These are phyloP conservation scores for Oplegnathus fasciatus DNA, from an alignment of 2,113 vertebrate species.

Conservation along the genomic window DNA sequence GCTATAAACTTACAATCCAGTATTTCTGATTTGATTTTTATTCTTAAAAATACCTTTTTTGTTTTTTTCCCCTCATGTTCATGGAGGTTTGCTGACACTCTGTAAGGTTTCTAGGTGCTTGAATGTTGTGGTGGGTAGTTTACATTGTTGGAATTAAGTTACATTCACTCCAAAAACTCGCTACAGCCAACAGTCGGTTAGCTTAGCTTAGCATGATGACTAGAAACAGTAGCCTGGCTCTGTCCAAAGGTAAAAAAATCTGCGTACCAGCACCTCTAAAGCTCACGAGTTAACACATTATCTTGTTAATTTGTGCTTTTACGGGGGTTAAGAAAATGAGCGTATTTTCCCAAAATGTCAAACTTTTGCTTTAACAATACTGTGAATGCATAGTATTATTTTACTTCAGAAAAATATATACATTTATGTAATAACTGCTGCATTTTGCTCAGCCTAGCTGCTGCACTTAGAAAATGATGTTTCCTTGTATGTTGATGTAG, in stretches of 20 bases:
- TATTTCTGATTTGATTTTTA: not conserved
- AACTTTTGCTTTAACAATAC: not conserved
- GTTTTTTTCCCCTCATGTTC: not conserved
- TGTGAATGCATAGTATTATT: not conserved
- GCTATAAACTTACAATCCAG: not conserved
- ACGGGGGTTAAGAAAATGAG: too few species aligned
- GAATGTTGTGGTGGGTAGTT: not conserved
- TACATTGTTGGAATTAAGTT: not conserved
- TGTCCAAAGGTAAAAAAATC: not conserved
- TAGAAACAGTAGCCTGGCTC: not conserved
- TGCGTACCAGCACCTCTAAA: not conserved
- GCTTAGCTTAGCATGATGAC: not conserved
- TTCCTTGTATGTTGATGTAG: not conserved
- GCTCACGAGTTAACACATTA: not conserved
- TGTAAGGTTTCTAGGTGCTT: not conserved
- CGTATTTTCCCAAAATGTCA: not conserved
- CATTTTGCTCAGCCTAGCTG: not conserved
- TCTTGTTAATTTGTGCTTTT: not conserved
- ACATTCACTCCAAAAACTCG: not conserved
- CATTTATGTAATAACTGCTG: not conserved
- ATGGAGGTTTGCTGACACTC: not conserved
- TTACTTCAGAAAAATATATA: not conserved
- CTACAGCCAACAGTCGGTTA: not conserved
- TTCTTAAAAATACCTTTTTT: too few species aligned
- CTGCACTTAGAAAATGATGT: not conserved